These are phyloP conservation scores for Eupithecia dodoneata DNA, from an alignment of 2,888 invertebrate species.

Conservation along the genomic window DNA sequence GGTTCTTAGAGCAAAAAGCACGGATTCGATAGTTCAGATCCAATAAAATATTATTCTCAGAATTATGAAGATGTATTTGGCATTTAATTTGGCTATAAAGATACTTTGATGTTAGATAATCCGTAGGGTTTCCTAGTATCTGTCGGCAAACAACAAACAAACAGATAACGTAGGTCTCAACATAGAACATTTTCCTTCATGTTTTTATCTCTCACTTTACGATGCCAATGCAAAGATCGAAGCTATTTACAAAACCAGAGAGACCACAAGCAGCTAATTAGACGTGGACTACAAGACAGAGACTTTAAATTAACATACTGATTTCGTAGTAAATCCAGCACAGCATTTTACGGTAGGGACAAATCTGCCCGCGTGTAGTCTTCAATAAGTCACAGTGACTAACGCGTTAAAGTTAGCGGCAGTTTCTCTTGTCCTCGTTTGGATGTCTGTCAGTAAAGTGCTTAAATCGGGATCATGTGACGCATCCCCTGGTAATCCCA, in stretches of 20 bases:
- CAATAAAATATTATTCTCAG: not conserved
- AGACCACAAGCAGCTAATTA: conserved; percentile 24
- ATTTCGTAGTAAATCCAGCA: not conserved
- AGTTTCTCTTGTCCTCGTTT: conserved; percentile 32
- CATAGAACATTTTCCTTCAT: not conserved
- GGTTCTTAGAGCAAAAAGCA: not conserved
- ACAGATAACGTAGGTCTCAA: not conserved
- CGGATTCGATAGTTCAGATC: not conserved
- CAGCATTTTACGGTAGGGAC: not conserved
- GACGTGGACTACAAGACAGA: conserved; percentile 21
- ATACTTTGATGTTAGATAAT: not conserved
- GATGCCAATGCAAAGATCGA: conserved; percentile 21
- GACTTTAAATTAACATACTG: not conserved
- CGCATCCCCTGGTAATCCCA: conserved; percentile 25
- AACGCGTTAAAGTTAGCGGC: conserved; percentile 36
- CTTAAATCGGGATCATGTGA: conserved; percentile 35
- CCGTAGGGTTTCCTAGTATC: not conserved
- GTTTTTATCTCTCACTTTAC: conserved; percentile 13
- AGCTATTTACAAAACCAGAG: conserved; percentile 30
- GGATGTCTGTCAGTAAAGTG: conserved; percentile 30
- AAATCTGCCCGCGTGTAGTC: conserved; percentile 17
- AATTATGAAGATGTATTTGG: not conserved
- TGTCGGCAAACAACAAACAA: not conserved
- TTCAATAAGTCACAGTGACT: conserved; percentile 26
- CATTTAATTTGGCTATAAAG: not conserved